These are phyloP conservation scores for Neosilurus mollespiculum DNA, from an alignment of 2,797 vertebrate genomes.

Conservation along the genomic window DNA sequence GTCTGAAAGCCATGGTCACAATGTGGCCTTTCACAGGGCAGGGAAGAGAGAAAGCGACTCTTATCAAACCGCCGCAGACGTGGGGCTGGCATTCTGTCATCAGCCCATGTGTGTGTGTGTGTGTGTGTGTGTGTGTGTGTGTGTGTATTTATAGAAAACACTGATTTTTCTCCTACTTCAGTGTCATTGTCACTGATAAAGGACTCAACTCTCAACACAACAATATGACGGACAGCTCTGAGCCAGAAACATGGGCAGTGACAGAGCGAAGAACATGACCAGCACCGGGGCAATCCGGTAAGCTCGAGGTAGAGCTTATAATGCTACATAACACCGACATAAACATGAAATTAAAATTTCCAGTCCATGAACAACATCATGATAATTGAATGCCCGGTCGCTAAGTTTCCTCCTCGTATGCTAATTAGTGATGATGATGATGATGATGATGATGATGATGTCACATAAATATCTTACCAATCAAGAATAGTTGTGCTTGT, in stretches of 20 bases:
- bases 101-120: background rate
- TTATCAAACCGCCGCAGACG: constrained; percentile 48
- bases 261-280: background rate
- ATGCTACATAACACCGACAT: background rate
- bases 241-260: background rate
- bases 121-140: constrained; percentile 4
- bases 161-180: constrained; percentile 19
- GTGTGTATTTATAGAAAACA: constrained; percentile 25
- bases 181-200: constrained; percentile 36
- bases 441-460: background rate
- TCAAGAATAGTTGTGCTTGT: no score
- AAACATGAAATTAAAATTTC: background rate
- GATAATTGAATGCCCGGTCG: background rate
- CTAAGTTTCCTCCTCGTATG: background rate
- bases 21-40: constrained; percentile 35
- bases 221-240: background rate
- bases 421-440: background rate
- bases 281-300: background rate
- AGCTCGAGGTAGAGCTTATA: background rate
- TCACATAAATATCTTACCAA: background rate
- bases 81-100: constrained; percentile 24
- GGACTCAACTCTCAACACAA: constrained; percentile 16
- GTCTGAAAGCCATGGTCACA: constrained; percentile 37
- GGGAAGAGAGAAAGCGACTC: constrained; percentile 21
- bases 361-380: background rate